phyloP scores from a whole-genome alignment of 2,113 vertebrate species.

The Tapirus terrestris region DNA sequence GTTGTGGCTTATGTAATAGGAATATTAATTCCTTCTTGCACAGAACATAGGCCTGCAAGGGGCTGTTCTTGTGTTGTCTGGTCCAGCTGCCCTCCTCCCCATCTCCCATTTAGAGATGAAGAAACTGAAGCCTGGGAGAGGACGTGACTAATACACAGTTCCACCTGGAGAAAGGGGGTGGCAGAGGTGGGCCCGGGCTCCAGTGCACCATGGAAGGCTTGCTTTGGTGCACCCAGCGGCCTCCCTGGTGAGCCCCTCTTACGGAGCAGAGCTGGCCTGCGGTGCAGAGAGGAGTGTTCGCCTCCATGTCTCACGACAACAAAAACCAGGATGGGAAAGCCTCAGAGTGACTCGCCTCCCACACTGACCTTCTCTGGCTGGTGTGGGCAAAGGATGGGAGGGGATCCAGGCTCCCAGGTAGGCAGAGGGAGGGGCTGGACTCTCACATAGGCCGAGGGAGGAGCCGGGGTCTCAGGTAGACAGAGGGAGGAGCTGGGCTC shows the following conservation, averaged over 20 bases:
- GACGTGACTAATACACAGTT: background rate
- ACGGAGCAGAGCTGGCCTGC: fast-evolving
- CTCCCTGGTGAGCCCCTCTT: background rate
- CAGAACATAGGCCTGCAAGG: background rate
- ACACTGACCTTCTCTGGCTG: background rate
- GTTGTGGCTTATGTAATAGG: background rate
- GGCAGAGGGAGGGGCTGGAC: background rate
- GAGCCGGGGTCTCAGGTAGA: background rate
- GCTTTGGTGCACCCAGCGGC: fast-evolving
- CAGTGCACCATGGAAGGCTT: fast-evolving
- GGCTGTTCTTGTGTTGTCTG: background rate
- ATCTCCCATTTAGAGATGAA: background rate
- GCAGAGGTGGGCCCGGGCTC: background rate
- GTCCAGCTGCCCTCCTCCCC: background rate
- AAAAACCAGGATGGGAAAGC: background rate
- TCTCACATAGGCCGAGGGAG: background rate
- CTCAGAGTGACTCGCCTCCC: background rate
- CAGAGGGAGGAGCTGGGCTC: background rate
- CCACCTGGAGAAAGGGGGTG: fast-evolving
- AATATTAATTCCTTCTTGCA: background rate
- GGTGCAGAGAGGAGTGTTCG: fast-evolving
- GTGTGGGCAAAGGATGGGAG: background rate
- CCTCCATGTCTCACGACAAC: background rate
- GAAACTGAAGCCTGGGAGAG: background rate
- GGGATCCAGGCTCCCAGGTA: background rate